Percentiles rank a stretch among this genome's conserved stretches.
These are phyloP conservation scores for Acronicta psi DNA, from an alignment of 2,888 invertebrate genomes.

Conservation along the genomic window DNA sequence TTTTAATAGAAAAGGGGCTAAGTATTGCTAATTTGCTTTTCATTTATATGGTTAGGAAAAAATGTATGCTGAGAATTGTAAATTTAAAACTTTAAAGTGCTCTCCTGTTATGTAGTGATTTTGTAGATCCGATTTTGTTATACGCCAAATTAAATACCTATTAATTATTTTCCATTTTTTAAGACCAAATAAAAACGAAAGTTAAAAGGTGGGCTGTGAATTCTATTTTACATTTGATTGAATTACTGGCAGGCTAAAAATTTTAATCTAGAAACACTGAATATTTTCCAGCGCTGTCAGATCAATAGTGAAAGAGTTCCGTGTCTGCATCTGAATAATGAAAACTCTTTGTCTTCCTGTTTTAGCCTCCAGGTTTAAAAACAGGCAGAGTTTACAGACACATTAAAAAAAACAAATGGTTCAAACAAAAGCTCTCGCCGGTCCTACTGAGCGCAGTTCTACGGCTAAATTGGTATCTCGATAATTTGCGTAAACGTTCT, in stretches of 20 bases:
- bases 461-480: constrained; percentile 4
- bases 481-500: constrained; percentile 41
- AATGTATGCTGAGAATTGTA: no score
- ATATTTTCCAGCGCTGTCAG: constrained; percentile 22
- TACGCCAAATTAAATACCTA: no score
- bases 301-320: constrained; percentile 52
- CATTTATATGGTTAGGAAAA: no score
- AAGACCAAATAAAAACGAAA: no score
- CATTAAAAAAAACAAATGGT: constrained; percentile 56
- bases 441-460: constrained; percentile 11
- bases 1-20: no score
- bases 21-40: no score
- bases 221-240: constrained; percentile 28
- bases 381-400: constrained; percentile 34
- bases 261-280: constrained; percentile 15
- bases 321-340: constrained; percentile 51
- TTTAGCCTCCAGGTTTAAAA: constrained; percentile 48
- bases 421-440: constrained; percentile 50
- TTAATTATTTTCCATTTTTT: no score
- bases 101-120: no score
- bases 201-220: constrained; percentile 11
- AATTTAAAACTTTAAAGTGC: no score
- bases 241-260: constrained; percentile 4
- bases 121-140: no score
- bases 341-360: constrained; percentile 57